Conservation (phyloP, 2,888 invertebrate genomes). For the Caenorhabditis afra region DNA sequence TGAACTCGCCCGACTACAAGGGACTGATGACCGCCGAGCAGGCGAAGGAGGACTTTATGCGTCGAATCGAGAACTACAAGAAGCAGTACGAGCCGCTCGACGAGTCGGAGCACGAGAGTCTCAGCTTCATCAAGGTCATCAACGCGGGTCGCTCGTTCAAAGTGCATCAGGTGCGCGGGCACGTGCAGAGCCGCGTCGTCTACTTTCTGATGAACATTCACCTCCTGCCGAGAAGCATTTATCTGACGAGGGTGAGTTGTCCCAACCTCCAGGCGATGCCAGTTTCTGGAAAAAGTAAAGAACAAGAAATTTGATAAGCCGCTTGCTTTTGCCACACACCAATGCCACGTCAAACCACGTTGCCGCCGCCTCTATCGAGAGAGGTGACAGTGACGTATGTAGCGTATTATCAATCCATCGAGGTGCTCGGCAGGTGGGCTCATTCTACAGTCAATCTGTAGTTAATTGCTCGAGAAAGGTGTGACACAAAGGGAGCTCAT, state of each 20-base stretch:
- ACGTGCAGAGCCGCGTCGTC: constrained; percentile 95
- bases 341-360: no score
- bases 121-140: constrained; percentile 81
- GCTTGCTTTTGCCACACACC: no score
- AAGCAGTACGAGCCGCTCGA: constrained; percentile 88
- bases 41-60: constrained; percentile 91
- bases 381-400: no score
- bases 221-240: constrained; percentile 96
- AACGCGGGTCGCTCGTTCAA: constrained; percentile 83
- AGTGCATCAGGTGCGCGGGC: constrained; percentile 84
- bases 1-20: constrained; percentile 96
- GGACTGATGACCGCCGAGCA: constrained; percentile 88
- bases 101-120: constrained; percentile 49
- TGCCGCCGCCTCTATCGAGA: no score
- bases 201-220: constrained; percentile 99
- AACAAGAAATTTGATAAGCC: no score
- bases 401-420: no score
- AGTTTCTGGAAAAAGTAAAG: background rate
- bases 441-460: no score
- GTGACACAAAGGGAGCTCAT: no score
- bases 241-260: constrained; percentile 88
- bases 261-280: no score
- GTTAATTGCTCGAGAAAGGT: background rate
- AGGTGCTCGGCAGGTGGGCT: no score
- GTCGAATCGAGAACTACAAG: constrained; percentile 93